Conservation (phyloP, 2,797 vertebrate species). For the Vespertilio murinus region DNA sequence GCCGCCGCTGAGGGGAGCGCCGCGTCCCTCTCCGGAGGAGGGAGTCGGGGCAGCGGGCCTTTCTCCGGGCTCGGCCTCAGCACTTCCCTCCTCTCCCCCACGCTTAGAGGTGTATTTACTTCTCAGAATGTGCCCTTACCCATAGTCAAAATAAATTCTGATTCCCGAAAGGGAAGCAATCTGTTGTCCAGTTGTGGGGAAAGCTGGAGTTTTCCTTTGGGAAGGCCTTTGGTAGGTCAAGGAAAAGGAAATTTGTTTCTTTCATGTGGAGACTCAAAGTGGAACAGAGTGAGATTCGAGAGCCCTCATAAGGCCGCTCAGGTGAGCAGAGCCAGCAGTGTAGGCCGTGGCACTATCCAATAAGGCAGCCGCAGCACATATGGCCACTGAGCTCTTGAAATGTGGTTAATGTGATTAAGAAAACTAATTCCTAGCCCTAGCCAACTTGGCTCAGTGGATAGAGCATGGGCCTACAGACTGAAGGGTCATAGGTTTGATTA, state of each 20-base stretch:
- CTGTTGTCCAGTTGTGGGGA: conserved; percentile 27
- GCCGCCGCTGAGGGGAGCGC: too few species aligned
- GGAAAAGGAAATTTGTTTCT: conserved; percentile 45
- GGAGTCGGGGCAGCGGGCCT: too few species aligned
- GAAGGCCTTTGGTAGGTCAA: conserved; percentile 58
- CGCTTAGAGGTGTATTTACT: conserved; percentile 68
- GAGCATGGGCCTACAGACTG: too few species aligned
- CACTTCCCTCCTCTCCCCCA: conserved; percentile 11
- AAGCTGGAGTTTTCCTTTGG: conserved; percentile 35
- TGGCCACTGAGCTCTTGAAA: background rate
- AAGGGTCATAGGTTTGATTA: too few species aligned
- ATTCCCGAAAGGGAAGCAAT: conserved; percentile 63
- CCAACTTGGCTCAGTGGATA: too few species aligned
- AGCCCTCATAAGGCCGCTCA: background rate
- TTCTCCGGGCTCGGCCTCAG: too few species aligned
- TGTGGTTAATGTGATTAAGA: too few species aligned
- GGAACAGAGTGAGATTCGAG: background rate
- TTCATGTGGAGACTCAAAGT: background rate
- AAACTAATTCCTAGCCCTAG: too few species aligned
- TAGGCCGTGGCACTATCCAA: background rate
- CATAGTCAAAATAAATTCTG: conserved; percentile 60
- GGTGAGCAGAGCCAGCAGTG: background rate
- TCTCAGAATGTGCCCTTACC: conserved; percentile 65
- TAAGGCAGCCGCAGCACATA: background rate
- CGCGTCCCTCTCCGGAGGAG: too few species aligned